A percentile compares a stretch with the other conserved stretches of the same genome.
Conservation (phyloP, 2,888 invertebrate genomes). For the Stratiomys singularior region DNA sequence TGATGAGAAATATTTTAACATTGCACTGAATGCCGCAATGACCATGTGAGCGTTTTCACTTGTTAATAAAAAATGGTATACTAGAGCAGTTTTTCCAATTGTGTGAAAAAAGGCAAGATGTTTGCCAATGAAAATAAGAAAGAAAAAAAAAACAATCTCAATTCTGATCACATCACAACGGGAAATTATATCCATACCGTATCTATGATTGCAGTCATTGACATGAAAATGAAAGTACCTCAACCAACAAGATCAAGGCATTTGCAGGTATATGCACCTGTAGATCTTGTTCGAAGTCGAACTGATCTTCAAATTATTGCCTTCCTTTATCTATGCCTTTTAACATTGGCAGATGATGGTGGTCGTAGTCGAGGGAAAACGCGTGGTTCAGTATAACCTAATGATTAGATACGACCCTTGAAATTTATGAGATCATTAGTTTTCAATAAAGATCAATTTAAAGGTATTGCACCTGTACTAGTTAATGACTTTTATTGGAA, state of each 20-base stretch:
- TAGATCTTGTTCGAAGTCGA: slow-evolving; percentile 12
- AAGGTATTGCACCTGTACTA: slow-evolving; percentile 50
- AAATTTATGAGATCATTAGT: slow-evolving; percentile 55
- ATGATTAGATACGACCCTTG: slow-evolving; percentile 24
- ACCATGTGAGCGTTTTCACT: slow-evolving; percentile 39
- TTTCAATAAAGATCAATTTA: slow-evolving; percentile 47
- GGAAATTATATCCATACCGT: slow-evolving; percentile 29
- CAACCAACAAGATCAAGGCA: slow-evolving; percentile 23
- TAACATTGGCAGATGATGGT: too few species aligned
- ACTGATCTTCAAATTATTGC: not conserved
- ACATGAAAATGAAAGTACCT: slow-evolving; percentile 51
- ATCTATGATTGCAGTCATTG: slow-evolving; percentile 47
- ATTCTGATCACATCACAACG: slow-evolving; percentile 12
- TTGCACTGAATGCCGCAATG: not conserved
- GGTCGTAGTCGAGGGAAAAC: too few species aligned
- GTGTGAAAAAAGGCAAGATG: not conserved
- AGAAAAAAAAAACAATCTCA: slow-evolving; percentile 10
- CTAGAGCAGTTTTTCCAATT: slow-evolving; percentile 28
- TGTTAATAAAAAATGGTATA: not conserved
- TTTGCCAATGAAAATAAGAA: not conserved
- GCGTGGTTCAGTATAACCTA: not conserved
- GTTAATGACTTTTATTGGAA: slow-evolving; percentile 19
- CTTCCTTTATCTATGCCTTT: slow-evolving; percentile 2
- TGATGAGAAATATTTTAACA: not conserved
- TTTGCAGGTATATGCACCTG: slow-evolving; percentile 13